These are phyloP conservation scores for Gobio gobio DNA, from an alignment of 2,113 vertebrate species.

Conservation along the genomic window DNA sequence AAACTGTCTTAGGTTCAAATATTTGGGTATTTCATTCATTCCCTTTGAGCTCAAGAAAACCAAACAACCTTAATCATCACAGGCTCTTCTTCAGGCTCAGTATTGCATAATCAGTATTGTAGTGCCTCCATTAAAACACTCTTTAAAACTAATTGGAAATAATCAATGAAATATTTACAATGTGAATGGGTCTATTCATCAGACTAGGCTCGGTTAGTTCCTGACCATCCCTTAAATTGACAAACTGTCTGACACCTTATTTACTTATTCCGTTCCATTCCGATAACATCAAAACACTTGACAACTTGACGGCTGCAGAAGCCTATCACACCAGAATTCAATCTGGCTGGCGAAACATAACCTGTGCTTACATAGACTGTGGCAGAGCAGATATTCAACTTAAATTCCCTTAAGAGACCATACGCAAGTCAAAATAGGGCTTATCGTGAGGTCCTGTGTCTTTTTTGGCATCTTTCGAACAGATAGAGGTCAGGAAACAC, in stretches of 20 bases:
- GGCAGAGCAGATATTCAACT: constrained; percentile 16
- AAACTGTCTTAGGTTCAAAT: neutral
- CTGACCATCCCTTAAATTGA: constrained; percentile 33
- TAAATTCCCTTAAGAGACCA: constrained; percentile 38
- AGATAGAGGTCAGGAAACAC: constrained; percentile 37
- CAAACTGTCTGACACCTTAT: constrained; percentile 23
- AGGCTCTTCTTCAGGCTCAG: neutral
- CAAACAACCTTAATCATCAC: neutral
- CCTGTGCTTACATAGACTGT: constrained; percentile 33
- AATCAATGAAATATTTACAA: neutral
- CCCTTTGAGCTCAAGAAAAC: neutral
- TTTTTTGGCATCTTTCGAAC: constrained; percentile 26
- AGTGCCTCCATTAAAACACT: neutral
- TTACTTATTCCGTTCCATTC: constrained; percentile 26
- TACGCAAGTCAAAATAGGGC: neutral
- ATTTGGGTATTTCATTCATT: neutral
- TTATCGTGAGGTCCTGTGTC: constrained; percentile 45
- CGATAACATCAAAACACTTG: constrained; percentile 41
- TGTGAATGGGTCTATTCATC: neutral
- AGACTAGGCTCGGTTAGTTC: constrained; percentile 12
- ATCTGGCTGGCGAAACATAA: constrained; percentile 49
- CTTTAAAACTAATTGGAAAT: neutral
- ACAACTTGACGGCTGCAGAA: constrained; percentile 41
- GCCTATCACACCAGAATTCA: constrained; percentile 48
- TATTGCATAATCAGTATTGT: neutral